Base-by-base conservation (phyloP, 1,140 invertebrate genomes). In the Bombus pascuorum region DNA sequence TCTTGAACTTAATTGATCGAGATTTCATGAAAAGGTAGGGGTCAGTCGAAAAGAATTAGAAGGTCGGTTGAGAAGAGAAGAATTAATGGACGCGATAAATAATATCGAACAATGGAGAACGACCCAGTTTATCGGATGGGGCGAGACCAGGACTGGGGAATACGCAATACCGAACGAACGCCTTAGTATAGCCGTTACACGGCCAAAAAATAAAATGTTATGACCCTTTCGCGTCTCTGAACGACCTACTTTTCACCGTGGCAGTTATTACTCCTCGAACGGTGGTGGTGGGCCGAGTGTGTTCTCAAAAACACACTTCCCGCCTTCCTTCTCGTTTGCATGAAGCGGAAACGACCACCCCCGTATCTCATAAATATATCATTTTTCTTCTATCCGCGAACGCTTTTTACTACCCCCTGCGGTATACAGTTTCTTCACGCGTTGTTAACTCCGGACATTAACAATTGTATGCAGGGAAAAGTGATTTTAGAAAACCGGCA, bases 51-150 rank as follows among this genome's bases (percentile, higher is more conserved):
- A 44, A 62, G 73, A 72, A 57, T 66, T 6, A 42, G 75, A 77
- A 65, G 28, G 47, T 53, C 42, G 73, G 22, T 10, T 5, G 22
- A 25, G 34, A 12, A 42, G 6, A 25, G 22, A n/a, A 75, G 73
- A 72, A 86, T 86, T 79, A 86, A 86, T 59, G 87, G 83, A 83
- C 59, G 79, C 44, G 77, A 88, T 83, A 88, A 88, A 88, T 88
- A 88, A 86, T 88, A 88, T 83, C 85, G 85, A 86, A 88, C 84
- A 88, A 88, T 88, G 32, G 70, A 28, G 74, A 37, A n/a, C 68
- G 87, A 83, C 87, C 87, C 62, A 86, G 62, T 88, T 87, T 22
- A 44, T 34, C 18, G 28, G 18, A 13, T 1, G 22, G 18, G 34
- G 32, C 47, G 5, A 62, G 57, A 28, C 65, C 6, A 65, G 22